Percentiles rank a stretch among this genome's conserved stretches.
phyloP scores from a whole-genome alignment of 2,797 vertebrate genomes.

The Kryptopterus vitreolus region DNA sequence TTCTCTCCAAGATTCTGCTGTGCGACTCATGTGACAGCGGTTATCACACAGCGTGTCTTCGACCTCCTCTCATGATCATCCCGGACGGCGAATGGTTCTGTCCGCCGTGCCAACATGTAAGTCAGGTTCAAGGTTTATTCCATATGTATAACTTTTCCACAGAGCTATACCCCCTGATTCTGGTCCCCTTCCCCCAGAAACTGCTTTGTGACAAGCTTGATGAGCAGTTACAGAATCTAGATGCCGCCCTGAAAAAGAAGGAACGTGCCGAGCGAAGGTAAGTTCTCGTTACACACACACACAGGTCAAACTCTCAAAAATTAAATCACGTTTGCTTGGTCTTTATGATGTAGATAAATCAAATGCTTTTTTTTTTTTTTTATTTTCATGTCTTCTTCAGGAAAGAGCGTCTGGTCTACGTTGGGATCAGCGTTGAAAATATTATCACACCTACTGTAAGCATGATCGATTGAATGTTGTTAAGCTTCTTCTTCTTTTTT shows the following conservation, averaged over 20 bases:
- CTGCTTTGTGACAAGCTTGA: slow-evolving; percentile 93
- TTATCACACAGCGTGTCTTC: slow-evolving; percentile 95
- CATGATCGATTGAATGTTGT: neutral
- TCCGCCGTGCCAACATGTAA: slow-evolving; percentile 94
- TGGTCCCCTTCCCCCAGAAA: slow-evolving; percentile 75
- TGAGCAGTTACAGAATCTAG: slow-evolving; percentile 89
- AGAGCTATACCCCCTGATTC: neutral
- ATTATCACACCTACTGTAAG: slow-evolving; percentile 93
- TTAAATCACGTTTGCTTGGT: neutral
- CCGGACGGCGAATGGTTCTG: slow-evolving; percentile 99
- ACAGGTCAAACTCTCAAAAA: neutral
- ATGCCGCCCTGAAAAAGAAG: slow-evolving; percentile 92
- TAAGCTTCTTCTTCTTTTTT: neutral
- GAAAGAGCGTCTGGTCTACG: slow-evolving; percentile 94
- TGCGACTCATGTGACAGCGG: slow-evolving; percentile 97
- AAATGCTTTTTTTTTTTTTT: neutral
- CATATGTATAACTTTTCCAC: neutral
- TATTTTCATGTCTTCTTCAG: slow-evolving; percentile 56
- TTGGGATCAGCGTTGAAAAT: slow-evolving; percentile 97
- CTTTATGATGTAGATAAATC: neutral
- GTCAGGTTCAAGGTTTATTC: slow-evolving; percentile 36
- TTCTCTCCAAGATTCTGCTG: slow-evolving; percentile 87
- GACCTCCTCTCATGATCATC: slow-evolving; percentile 97
- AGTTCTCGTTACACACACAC: neutral
- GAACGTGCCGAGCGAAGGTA: slow-evolving; percentile 93